Evolutionary conservation across 2,888 invertebrate species (phyloP), one percentile per base, ranked within the genome.

Genomic region (Dromius quadrimaculatus): DNA sequence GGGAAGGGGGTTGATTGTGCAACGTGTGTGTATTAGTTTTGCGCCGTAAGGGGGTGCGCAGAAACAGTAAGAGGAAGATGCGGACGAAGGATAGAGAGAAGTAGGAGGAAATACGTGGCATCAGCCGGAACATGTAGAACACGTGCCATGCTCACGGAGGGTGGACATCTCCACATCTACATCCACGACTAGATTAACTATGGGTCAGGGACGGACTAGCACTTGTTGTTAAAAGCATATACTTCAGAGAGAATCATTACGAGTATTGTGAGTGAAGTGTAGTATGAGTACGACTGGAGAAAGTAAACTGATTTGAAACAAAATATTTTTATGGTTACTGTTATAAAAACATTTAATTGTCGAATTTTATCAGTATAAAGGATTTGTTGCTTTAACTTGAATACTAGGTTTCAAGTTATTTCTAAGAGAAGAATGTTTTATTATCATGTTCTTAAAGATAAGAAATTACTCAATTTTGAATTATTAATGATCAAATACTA

Each of bases 81-180:
- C 72, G 73, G 76, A 73, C 72, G 73, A 71, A 73, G 72, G 71
- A 47, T n/a, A 13, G 28, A 50, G n/a, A n/a, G n/a, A n/a, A n/a
- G n/a, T n/a, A 74, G 70, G 75, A 73, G 73, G 13, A 9, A 23
- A 15, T 19, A 23, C 50, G 50, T 74, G 75, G 71, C 62, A 68
- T 28, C 43, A 62, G 63, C 59, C 57, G 32, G 45, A 59, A 63
- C 59, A 45, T 79, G 78, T 80, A 79, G 77, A 78, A 80, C 80
- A 80, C 79, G 80, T 79, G 79, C 59, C 62, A 50, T 78, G 79
- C 78, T 75, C 73, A 74, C 65, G 72, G 73, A 75, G 75, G 76
- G 76, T 78, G 79, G 80, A 79, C 79, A 78, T 79, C 79, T 79
- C 78, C 77, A 77, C 79, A 78, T 77, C 76, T 76, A 78, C 79